A percentile compares a stretch with the other conserved stretches of the same genome.
Conservation (phyloP, 1,140 invertebrate species). For the Sarcophaga bullata region DNA sequence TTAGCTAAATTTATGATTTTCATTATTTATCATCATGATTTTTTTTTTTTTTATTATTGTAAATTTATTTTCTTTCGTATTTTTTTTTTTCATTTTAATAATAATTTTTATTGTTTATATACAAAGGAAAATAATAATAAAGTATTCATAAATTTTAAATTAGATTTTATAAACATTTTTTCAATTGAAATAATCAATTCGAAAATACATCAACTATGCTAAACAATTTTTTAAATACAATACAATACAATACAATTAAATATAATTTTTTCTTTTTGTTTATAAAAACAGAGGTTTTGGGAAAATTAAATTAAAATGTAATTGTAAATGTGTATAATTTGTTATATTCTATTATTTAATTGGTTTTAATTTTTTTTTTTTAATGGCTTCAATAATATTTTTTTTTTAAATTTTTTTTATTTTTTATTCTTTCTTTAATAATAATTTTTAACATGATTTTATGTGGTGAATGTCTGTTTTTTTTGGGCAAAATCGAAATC, state of each 20-base stretch:
- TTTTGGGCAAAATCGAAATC: no score
- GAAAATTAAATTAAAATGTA: no score
- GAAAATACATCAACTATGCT: conserved; percentile 40
- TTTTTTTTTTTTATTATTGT: conserved; percentile 25
- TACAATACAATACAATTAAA: no score
- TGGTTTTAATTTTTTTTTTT: background rate
- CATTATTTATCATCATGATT: conserved; percentile 45
- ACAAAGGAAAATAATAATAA: conserved; percentile 43
- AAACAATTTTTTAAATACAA: conserved; percentile 42
- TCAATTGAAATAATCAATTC: background rate
- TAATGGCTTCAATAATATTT: background rate
- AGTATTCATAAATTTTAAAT: conserved; percentile 8
- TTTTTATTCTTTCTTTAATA: background rate
- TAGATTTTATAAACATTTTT: background rate
- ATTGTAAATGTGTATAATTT: no score
- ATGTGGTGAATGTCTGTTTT: no score
- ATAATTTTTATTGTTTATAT: conserved; percentile 39
- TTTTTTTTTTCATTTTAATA: conserved; percentile 31
- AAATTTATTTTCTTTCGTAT: no score
- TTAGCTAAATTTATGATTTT: conserved; percentile 42
- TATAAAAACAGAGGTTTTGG: background rate
- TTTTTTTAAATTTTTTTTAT: background rate
- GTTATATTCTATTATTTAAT: background rate
- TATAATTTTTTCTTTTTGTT: conserved; percentile 37
- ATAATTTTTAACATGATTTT: conserved; percentile 20